phyloP scores from a whole-genome alignment of 2,113 vertebrate genomes.

The Lasiurus cinereus region DNA sequence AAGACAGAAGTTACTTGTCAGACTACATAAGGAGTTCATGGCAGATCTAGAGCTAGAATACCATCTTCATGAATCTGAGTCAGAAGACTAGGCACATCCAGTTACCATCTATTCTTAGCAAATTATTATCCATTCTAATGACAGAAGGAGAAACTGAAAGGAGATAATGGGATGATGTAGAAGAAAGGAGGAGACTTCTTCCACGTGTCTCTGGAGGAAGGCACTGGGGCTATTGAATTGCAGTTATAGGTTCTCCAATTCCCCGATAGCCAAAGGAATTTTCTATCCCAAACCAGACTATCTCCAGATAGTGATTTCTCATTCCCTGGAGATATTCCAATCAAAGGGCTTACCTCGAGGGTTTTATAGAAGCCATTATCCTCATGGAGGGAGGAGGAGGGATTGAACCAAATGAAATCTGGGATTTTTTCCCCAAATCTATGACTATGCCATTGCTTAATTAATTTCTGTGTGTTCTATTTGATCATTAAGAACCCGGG shows the following conservation, averaged over 20 bases:
- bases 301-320: neutral
- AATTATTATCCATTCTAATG: neutral
- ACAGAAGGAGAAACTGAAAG: neutral
- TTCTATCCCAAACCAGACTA: neutral
- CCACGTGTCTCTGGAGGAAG: neutral
- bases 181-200: neutral
- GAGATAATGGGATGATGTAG: neutral
- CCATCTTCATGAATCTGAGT: neutral
- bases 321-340: neutral
- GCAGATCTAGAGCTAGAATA: neutral
- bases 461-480: neutral
- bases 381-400: neutral
- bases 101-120: neutral
- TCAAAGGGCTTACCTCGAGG: neutral
- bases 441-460: neutral
- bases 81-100: neutral
- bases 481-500: neutral
- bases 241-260: neutral
- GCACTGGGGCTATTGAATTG: neutral
- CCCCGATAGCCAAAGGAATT: neutral
- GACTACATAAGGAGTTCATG: neutral
- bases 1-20: neutral
- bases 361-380: conserved; percentile 23
- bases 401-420: neutral
- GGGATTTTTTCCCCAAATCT: neutral